These are phyloP conservation scores for Acleris cristana DNA, from an alignment of 2,888 invertebrate species.

Conservation along the genomic window DNA sequence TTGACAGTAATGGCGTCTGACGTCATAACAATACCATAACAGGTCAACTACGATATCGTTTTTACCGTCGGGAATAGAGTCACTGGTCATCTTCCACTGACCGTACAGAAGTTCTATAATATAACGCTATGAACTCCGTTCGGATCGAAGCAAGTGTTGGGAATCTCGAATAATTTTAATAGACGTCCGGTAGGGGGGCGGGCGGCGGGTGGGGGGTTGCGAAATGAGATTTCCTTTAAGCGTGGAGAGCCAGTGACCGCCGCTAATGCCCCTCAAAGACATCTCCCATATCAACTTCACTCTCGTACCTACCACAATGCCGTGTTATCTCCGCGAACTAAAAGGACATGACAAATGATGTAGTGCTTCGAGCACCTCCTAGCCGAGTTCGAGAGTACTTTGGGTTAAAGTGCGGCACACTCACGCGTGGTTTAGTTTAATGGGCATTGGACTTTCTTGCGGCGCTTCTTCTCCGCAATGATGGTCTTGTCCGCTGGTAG, in stretches of 20 bases:
- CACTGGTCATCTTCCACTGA: no score
- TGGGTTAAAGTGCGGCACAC: not conserved
- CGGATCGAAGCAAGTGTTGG: slow-evolving; percentile 17
- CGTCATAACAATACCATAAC: no score
- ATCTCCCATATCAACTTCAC: slow-evolving; percentile 54
- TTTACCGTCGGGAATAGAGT: no score
- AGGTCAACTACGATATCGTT: no score
- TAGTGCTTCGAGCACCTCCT: slow-evolving; percentile 22
- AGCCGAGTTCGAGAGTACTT: not conserved
- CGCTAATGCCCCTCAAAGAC: slow-evolving; percentile 50
- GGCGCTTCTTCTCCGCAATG: no score
- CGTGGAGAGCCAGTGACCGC: slow-evolving; percentile 63
- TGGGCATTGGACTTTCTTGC: no score
- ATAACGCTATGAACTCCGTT: not conserved
- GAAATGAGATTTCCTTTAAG: slow-evolving; percentile 83
- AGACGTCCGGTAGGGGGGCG: slow-evolving; percentile 61
- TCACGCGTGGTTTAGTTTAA: no score
- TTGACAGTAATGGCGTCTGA: no score
- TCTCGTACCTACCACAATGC: slow-evolving; percentile 14
- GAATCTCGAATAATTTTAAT: slow-evolving; percentile 75
- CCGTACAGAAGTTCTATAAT: no score
- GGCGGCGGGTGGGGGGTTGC: slow-evolving; percentile 46
- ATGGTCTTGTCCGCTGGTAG: no score
- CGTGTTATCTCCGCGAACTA: slow-evolving; percentile 20
- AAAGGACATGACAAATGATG: slow-evolving; percentile 33